Conservation (phyloP, 1,140 invertebrate genomes). For the Zaprionus camerounensis region DNA sequence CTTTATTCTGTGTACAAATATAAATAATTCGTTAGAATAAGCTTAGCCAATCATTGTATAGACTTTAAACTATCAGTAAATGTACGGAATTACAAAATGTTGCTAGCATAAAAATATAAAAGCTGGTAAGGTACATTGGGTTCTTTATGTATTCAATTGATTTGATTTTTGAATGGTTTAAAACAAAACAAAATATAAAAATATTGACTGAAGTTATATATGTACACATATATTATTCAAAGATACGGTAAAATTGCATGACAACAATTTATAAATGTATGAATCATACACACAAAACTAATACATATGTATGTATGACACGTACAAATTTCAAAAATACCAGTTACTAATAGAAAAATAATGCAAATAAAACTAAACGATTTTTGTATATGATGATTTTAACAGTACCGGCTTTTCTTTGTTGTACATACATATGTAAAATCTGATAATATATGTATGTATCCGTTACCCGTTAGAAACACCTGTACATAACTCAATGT, state of each 20-base stretch:
- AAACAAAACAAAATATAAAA: background rate
- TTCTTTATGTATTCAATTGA: background rate
- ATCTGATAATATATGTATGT: slow-evolving; percentile 1
- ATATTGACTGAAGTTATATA: background rate
- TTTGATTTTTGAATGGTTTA: background rate
- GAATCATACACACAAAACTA: background rate
- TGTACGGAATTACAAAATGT: background rate
- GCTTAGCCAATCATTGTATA: background rate
- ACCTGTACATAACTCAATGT: slow-evolving; percentile 1
- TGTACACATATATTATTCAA: background rate
- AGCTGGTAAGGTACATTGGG: background rate
- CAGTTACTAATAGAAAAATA: too few species aligned
- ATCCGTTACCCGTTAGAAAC: background rate
- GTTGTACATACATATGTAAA: slow-evolving; percentile 7
- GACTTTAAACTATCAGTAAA: background rate
- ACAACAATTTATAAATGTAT: slow-evolving; percentile 1
- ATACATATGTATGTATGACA: background rate
- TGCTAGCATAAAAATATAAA: background rate
- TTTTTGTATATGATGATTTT: background rate
- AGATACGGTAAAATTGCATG: background rate
- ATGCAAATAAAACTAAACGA: background rate
- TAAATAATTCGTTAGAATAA: background rate
- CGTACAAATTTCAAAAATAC: background rate
- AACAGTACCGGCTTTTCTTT: background rate
- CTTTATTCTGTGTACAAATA: slow-evolving; percentile 84